Evolutionary conservation across 92 coral and sea anemone species (phyloP).

Genomic region (Zoanthus solanderi): DNA sequence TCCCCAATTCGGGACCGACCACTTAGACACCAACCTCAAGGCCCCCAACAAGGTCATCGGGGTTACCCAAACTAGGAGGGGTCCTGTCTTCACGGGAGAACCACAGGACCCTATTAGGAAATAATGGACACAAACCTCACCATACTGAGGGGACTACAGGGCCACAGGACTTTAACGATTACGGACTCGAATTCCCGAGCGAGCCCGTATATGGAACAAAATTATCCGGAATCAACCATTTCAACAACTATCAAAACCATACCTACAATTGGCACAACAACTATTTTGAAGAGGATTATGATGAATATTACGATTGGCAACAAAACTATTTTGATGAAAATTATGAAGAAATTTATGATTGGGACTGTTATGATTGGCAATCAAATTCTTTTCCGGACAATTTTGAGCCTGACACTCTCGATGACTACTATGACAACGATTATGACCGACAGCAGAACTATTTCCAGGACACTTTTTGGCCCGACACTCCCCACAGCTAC

Average conservation of each 20-base stretch:
- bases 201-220: slow-evolving; percentile 4
- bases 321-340: too few relatives aligned
- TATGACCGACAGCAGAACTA: too few relatives aligned
- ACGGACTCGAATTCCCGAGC: slow-evolving; percentile 40
- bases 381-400: too few relatives aligned
- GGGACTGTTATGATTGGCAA: too few relatives aligned
- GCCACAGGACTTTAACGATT: neutral
- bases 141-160: neutral
- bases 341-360: too few relatives aligned
- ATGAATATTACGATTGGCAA: too few relatives aligned
- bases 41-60: neutral
- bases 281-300: too few relatives aligned
- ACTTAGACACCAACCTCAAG: neutral
- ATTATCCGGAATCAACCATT: neutral
- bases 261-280: neutral
- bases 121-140: neutral
- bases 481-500: too few relatives aligned
- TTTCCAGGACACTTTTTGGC: too few relatives aligned
- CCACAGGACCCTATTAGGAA: neutral
- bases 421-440: too few relatives aligned
- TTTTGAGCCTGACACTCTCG: too few relatives aligned
- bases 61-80: slow-evolving; percentile 2
- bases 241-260: neutral
- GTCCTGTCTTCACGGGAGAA: neutral
- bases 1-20: neutral